Evolutionary conservation across 2,888 invertebrate genomes (phyloP).

Genomic region (Unio delphinus): DNA sequence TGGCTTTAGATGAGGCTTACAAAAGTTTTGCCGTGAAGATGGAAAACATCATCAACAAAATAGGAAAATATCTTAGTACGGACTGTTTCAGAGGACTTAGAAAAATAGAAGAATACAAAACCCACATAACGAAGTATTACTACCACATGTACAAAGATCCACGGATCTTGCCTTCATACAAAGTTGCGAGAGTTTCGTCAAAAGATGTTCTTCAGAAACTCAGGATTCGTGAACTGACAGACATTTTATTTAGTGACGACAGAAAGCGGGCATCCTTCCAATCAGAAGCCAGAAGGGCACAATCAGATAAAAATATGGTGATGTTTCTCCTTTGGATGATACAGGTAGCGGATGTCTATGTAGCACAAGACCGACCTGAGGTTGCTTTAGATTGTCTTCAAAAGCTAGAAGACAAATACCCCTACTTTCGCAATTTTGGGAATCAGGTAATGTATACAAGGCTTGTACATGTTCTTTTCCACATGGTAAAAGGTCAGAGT

Average conservation of each 20-base stretch:
- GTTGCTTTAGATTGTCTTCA: too few relatives aligned
- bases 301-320: too few relatives aligned
- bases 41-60: slow-evolving; percentile 13
- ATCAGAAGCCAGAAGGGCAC: too few relatives aligned
- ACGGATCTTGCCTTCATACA: slow-evolving; percentile 9
- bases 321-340: too few relatives aligned
- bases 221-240: slow-evolving; percentile 26
- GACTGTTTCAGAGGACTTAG: slow-evolving; percentile 19
- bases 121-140: slow-evolving; percentile 23
- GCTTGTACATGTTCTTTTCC: slow-evolving; percentile 26
- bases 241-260: slow-evolving; percentile 22
- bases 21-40: slow-evolving; percentile 21
- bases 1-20: slow-evolving; percentile 6
- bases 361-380: too few relatives aligned
- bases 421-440: slow-evolving; percentile 10
- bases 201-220: slow-evolving; percentile 20
- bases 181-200: slow-evolving; percentile 1
- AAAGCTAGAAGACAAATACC: too few relatives aligned
- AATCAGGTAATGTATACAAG: slow-evolving; percentile 12
- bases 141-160: slow-evolving; percentile 14
- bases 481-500: slow-evolving; percentile 35
- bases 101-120: slow-evolving; percentile 15
- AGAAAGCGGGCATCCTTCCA: slow-evolving; percentile 9
- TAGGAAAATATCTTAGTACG: slow-evolving; percentile 14
- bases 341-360: too few relatives aligned